A percentile compares a stretch with the other conserved stretches of the same genome.
Conservation (phyloP, 1,140 invertebrate genomes). For the Trichoplusia ni region DNA sequence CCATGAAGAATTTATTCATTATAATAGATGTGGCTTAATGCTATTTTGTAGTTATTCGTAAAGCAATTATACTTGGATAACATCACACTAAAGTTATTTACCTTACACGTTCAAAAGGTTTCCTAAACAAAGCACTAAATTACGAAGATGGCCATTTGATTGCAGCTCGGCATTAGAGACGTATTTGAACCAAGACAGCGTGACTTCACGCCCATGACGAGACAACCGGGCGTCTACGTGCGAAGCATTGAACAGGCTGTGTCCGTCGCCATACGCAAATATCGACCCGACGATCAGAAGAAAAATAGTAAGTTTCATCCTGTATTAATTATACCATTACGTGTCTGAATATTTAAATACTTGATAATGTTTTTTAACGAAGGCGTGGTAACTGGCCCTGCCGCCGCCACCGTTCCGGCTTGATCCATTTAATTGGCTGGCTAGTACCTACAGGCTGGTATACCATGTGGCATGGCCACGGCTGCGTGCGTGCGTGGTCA, state of each 20-base stretch:
- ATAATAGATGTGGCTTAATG: neutral
- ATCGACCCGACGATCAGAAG: conserved; percentile 81
- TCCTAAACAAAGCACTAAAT: neutral
- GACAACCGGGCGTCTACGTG: conserved; percentile 87
- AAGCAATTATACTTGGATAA: too few relatives aligned
- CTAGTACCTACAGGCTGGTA: too few relatives aligned
- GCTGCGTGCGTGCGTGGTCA: conserved; percentile 29
- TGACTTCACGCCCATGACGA: conserved; percentile 89
- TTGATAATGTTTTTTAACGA: neutral
- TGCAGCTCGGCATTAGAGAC: conserved; percentile 87
- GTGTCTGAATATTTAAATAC: neutral
- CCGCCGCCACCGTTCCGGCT: conserved; percentile 49
- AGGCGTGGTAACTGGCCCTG: neutral
- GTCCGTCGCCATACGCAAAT: conserved; percentile 89
- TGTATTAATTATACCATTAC: neutral
- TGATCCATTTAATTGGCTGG: conserved; percentile 60
- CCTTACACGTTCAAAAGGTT: neutral
- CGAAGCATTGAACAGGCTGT: conserved; percentile 91
- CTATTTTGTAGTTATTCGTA: neutral
- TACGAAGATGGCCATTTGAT: conserved; percentile 11
- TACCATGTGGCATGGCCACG: conserved; percentile 5
- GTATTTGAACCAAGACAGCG: conserved; percentile 89
- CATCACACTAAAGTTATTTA: neutral
- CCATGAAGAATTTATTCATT: neutral
- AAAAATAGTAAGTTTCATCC: conserved; percentile 78